Percentiles rank a stretch among this genome's conserved stretches.
phyloP scores from a whole-genome alignment of 2,797 vertebrate species.

The Sebastes elongatus region DNA sequence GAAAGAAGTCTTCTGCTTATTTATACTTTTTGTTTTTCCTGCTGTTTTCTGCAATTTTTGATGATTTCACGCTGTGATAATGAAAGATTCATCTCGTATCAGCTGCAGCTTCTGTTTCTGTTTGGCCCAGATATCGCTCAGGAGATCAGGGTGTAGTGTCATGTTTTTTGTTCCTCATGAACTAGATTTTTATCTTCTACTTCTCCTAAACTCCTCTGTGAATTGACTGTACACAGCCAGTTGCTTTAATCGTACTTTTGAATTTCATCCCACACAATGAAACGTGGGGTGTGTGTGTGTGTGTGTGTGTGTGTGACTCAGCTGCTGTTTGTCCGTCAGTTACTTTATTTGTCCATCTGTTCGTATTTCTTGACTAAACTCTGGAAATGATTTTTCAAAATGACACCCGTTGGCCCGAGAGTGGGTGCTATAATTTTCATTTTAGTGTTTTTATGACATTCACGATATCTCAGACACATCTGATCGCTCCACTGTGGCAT shows the following conservation, averaged over 20 bases:
- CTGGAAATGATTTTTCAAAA: not conserved
- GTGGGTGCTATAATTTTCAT: not conserved
- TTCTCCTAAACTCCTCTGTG: constrained; percentile 3
- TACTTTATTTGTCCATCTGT: not conserved
- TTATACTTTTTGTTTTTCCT: not conserved
- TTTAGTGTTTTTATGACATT: not conserved
- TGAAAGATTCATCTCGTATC: constrained; percentile 53
- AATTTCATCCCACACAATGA: constrained; percentile 7
- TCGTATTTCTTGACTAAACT: not conserved
- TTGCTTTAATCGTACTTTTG: not conserved
- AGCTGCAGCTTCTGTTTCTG: constrained; percentile 20
- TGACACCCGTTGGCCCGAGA: not conserved
- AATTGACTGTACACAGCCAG: not conserved
- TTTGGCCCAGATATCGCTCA: constrained; percentile 51
- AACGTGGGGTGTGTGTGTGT: not conserved
- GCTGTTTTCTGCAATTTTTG: constrained; percentile 16
- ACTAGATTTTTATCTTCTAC: constrained; percentile 24
- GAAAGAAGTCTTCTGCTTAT: not conserved
- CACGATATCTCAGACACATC: not conserved
- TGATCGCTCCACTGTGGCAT: not conserved
- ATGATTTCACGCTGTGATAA: constrained; percentile 42
- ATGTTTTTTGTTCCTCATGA: not conserved
- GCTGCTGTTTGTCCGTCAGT: constrained; percentile 6
- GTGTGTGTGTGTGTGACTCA: not conserved
- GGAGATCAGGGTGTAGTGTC: not conserved